Base-by-base conservation (phyloP, 1,140 invertebrate genomes). In the Melitaea cinxia region DNA sequence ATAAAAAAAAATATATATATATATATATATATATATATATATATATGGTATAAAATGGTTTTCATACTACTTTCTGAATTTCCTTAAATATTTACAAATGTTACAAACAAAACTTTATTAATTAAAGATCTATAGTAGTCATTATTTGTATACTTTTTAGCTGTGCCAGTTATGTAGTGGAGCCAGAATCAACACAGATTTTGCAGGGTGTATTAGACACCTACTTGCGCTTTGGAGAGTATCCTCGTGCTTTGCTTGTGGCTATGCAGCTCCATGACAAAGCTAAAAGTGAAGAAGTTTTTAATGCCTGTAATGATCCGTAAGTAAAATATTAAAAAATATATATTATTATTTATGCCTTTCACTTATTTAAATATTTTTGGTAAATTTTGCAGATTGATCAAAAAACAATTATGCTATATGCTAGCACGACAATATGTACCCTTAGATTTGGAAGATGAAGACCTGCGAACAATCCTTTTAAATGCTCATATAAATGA, bases 401-500 rank as follows among this genome's bases (percentile, higher is more conserved):
- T 98, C 17, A 95, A 97, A 84, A 99, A 99, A 82, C 99, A 99
- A 88, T 90, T 99, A 69, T 98, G 99, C 3, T 99, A 98, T 80
- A 98, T 99, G 96, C 89, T 99, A 14, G 99, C 97, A 1, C 93
- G 99, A 1, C 99, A 99, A 79, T 98, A 99, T 90, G 96, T 99
- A 19, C 89, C 93, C 26, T 93, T 94, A 59, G 92, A 94, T 19
- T 83, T 93, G 55, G 93, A 95, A 30, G 96, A 97, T 82, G 97
- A 99, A 78, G 98, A 99, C 85, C 88, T 99, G 0, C 94, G 95
- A 50, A 98, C 99, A 83, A 99, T 99, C 53, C 98, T 99, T 93
- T 97, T 98, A 0, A 99, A 99, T 92, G 95, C 97, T 2, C 96
- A 99, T 74, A 92, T 99, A 21, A 99, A 99, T 89, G 97, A 97